phyloP scores from a whole-genome alignment of 2,888 invertebrate species.

The Drosophila stalkeri region DNA sequence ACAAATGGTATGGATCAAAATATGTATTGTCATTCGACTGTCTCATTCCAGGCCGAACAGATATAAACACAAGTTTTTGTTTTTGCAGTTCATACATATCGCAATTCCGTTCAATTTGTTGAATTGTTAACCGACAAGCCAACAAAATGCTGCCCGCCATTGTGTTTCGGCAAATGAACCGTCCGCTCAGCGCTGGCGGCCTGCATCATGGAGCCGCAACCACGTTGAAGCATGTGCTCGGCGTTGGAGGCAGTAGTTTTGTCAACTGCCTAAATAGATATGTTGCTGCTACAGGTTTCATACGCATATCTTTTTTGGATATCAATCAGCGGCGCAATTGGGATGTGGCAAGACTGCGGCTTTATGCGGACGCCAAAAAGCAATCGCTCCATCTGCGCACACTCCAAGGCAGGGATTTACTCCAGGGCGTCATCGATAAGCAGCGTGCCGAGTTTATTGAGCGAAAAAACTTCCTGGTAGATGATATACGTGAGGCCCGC shows the following conservation, averaged over 20 bases:
- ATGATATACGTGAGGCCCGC: constrained; percentile 90
- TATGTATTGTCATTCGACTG: constrained; percentile 5
- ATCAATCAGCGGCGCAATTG: constrained; percentile 82
- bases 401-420: constrained; percentile 85
- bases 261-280: constrained; percentile 83
- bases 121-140: constrained; percentile 23
- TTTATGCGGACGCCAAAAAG: constrained; percentile 83
- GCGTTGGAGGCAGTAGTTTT: constrained; percentile 70
- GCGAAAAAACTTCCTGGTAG: constrained; percentile 88
- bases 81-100: constrained; percentile 28
- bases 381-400: constrained; percentile 80
- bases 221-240: constrained; percentile 76
- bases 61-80: constrained; percentile 24
- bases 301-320: constrained; percentile 83
- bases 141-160: constrained; percentile 82
- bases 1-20: constrained; percentile 42
- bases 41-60: constrained; percentile 40
- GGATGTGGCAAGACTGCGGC: constrained; percentile 81
- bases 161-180: constrained; percentile 82
- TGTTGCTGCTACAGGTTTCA: constrained; percentile 83
- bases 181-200: constrained; percentile 69
- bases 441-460: constrained; percentile 88
- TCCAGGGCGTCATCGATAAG: constrained; percentile 88
- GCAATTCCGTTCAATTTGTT: constrained; percentile 11
- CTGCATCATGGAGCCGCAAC: constrained; percentile 75